Base-by-base conservation (phyloP, 2,888 invertebrate species). In the Pterostichus madidus region DNA sequence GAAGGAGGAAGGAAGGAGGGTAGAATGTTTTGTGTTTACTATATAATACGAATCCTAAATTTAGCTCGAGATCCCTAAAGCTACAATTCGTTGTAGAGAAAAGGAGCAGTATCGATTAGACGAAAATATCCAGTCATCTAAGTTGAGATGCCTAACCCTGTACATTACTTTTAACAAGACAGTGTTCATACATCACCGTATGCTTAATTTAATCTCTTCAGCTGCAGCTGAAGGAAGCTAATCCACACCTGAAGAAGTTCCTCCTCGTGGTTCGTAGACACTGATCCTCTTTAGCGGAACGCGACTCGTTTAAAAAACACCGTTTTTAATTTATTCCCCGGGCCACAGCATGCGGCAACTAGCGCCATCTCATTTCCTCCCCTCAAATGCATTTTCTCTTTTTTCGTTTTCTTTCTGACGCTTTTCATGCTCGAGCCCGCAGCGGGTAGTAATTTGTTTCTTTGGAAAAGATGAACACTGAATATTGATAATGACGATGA, bases 271-370 rank as follows among this genome's bases (percentile, higher is more conserved):
- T 17, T 75, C 44, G 46, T 11, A 52, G 76, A 35, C 76, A 77
- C 76, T 77, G 76, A 56, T 53, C 35, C 76, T 77, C 53, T 77
- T 77, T 35, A 71, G 46, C 76, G 35, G 76, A 35, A 77, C 76
- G 39, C 32, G 76, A 77, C 53, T 77, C 76, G 56, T 77, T 77
- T 77, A 77, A 77, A 75, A 77, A 77, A 77, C 52, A 77, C 52
- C 76, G 76, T 77, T 77, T 77, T 77, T 77, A 77, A 77, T 77
- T 77, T 77, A 77, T 77, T 77, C 76, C 39, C 76, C 52, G 53
- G 76, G 39, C 35, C 35, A 35, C 15, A 71, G 71, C 31, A 64
- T 35, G 64, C 64, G 32, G 64, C 64, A 35, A 64, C 68, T 44
- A 68, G 35, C 68, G 49, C 53, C 52, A n/a, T 77, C 56, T n/a